A percentile compares a stretch with the other conserved stretches of the same genome.
These are phyloP conservation scores for Thunnus albacares DNA, from an alignment of 2,797 vertebrate species.

Conservation along the genomic window DNA sequence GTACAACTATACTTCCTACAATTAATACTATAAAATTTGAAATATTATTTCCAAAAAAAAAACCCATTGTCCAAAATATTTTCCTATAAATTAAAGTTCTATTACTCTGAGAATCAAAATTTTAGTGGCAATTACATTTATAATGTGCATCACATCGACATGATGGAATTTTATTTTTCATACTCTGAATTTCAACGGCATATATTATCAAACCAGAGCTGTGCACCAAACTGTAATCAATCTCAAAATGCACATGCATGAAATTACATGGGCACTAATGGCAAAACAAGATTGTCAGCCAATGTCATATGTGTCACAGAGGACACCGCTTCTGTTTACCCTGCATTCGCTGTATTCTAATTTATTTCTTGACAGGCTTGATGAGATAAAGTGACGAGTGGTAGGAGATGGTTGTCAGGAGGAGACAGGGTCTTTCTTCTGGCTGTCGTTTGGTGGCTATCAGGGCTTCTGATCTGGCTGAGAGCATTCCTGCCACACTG, in stretches of 20 bases:
- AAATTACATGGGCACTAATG: conserved; percentile 49
- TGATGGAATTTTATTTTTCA: conserved; percentile 38
- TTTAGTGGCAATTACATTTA: conserved; percentile 14
- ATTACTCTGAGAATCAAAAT: conserved; percentile 6
- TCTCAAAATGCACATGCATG: conserved; percentile 56
- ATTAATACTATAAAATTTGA: background rate
- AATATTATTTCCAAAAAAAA: background rate
- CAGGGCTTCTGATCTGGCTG: conserved; percentile 70
- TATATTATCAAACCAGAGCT: conserved; percentile 35
- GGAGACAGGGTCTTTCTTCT: conserved; percentile 70
- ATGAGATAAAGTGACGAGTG: conserved; percentile 78
- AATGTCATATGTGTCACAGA: conserved; percentile 51
- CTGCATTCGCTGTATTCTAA: conserved; percentile 57
- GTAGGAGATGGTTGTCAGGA: conserved; percentile 63
- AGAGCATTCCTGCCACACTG: conserved; percentile 55
- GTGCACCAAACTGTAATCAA: conserved; percentile 55
- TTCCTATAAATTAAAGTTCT: conserved; percentile 6
- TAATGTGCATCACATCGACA: conserved; percentile 19
- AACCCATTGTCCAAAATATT: background rate
- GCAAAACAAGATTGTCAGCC: conserved; percentile 53
- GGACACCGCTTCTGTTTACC: conserved; percentile 45
- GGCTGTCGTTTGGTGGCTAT: conserved; percentile 65
- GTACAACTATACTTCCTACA: background rate
- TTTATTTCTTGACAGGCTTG: conserved; percentile 76
- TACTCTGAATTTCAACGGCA: conserved; percentile 29